Conservation (phyloP, 1,140 invertebrate genomes). For the Propsilocerus akamusi region DNA sequence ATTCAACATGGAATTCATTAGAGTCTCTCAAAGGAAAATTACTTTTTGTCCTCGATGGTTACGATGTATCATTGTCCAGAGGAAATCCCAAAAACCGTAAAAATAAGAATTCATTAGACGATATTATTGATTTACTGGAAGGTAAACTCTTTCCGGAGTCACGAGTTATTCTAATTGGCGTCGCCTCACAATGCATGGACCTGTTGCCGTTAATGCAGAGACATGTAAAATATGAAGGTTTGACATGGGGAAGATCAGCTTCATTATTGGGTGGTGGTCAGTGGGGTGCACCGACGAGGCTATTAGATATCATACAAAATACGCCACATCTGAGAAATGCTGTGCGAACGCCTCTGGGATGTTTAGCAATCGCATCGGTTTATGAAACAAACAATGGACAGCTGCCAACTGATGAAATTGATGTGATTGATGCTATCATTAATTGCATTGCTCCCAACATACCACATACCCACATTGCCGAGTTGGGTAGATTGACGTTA, state of each 20-base stretch:
- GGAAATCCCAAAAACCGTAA: constrained; percentile 10
- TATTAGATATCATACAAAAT: constrained; percentile 17
- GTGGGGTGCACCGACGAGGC: constrained; percentile 17
- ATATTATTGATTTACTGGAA: constrained; percentile 30
- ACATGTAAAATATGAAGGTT: constrained; percentile 27
- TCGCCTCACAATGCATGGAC: constrained; percentile 26
- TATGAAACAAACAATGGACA: constrained; percentile 11
- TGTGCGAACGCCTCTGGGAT: constrained; percentile 31
- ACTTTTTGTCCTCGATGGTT: constrained; percentile 33
- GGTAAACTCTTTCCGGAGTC: constrained; percentile 32
- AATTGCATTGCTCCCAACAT: constrained; percentile 20
- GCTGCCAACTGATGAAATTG: constrained; percentile 20
- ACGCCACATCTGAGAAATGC: constrained; percentile 12
- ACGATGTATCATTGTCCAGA: constrained; percentile 24
- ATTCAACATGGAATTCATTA: constrained; percentile 21
- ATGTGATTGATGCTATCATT: constrained; percentile 24
- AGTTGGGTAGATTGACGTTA: constrained; percentile 29
- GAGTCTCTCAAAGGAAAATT: constrained; percentile 29
- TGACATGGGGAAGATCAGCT: constrained; percentile 32
- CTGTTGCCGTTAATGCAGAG: constrained; percentile 25
- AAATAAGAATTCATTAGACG: constrained; percentile 24
- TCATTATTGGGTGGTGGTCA: constrained; percentile 23
- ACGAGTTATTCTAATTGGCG: constrained; percentile 21
- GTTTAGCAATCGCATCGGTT: constrained; percentile 17
- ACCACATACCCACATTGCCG: constrained; percentile 14